phyloP scores from a whole-genome alignment of 2,797 vertebrate genomes.

The Dipus sagitta region DNA sequence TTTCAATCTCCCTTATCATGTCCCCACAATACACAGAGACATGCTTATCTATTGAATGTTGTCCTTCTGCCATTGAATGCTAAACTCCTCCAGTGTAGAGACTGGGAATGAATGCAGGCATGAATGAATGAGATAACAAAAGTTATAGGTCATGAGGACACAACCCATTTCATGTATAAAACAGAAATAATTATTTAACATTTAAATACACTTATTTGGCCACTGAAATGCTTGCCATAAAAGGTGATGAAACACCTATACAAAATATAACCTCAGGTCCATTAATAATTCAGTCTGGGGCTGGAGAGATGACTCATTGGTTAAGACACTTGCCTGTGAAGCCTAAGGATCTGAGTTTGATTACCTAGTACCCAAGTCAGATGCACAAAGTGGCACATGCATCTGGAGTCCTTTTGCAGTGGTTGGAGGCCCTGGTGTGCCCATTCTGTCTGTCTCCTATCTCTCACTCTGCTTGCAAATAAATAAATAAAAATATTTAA shows the following conservation, averaged over 20 bases:
- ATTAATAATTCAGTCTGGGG: slow-evolving; percentile 33
- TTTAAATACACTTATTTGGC: background rate
- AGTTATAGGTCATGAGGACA: background rate
- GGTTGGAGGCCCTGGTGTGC: too few species aligned
- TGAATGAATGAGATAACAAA: background rate
- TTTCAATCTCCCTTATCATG: slow-evolving; percentile 55
- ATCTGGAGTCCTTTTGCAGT: too few species aligned
- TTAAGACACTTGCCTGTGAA: too few species aligned
- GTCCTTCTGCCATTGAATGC: background rate
- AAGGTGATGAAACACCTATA: slow-evolving; percentile 2
- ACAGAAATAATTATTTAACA: slow-evolving; percentile 28
- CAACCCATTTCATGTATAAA: background rate
- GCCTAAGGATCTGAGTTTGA: too few species aligned
- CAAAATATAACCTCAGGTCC: slow-evolving; percentile 18
- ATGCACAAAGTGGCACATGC: too few species aligned
- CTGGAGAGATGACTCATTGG: too few species aligned
- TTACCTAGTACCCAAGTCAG: too few species aligned
- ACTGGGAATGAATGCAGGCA: background rate
- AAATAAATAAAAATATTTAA: too few species aligned
- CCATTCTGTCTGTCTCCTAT: too few species aligned
- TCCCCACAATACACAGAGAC: background rate
- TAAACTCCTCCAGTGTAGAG: background rate
- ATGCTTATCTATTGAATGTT: background rate
- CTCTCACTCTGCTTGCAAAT: too few species aligned
- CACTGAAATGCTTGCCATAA: background rate